Percentiles rank a stretch among this genome's conserved stretches.
Evolutionary conservation across 2,888 invertebrate species (phyloP).

Genomic region (Hemicrepidius hirtus): DNA sequence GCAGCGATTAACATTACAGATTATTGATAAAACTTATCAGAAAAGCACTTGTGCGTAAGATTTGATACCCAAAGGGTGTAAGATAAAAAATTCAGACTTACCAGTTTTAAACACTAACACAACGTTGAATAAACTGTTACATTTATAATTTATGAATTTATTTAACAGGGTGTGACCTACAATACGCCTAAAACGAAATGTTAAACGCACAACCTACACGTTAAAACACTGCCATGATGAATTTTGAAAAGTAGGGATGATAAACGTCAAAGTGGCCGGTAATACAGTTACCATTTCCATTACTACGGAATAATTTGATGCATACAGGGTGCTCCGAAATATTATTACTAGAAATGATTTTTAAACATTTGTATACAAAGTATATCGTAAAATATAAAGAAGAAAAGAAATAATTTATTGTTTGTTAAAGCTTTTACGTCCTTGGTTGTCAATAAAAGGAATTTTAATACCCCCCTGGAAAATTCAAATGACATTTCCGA

Average conservation of each 20-base stretch:
- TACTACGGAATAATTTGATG: too few relatives aligned
- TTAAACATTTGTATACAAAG: too few relatives aligned
- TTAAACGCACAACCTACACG: slow-evolving; percentile 65
- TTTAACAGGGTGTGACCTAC: slow-evolving; percentile 63
- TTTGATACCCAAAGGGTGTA: background rate
- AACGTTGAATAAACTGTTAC: slow-evolving; percentile 45
- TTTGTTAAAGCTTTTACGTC: too few relatives aligned
- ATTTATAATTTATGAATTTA: slow-evolving; percentile 55
- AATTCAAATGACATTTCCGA: too few relatives aligned
- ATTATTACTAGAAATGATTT: too few relatives aligned
- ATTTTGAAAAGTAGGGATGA: slow-evolving; percentile 57
- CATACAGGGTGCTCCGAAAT: too few relatives aligned
- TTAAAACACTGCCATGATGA: slow-evolving; percentile 67
- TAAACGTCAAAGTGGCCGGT: slow-evolving; percentile 38
- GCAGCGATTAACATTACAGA: background rate
- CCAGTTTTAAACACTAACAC: slow-evolving; percentile 24
- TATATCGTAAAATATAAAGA: too few relatives aligned
- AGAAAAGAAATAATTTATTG: too few relatives aligned
- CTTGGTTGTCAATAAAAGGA: too few relatives aligned
- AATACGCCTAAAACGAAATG: slow-evolving; percentile 62
- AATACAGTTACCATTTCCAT: slow-evolving; percentile 5
- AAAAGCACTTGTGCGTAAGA: slow-evolving; percentile 4
- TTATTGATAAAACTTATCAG: slow-evolving; percentile 30
- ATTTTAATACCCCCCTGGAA: too few relatives aligned
- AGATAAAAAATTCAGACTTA: slow-evolving; percentile 32